Evolutionary conservation across 1,140 invertebrate species (phyloP).

Genomic region (Parapsyche elsis): DNA sequence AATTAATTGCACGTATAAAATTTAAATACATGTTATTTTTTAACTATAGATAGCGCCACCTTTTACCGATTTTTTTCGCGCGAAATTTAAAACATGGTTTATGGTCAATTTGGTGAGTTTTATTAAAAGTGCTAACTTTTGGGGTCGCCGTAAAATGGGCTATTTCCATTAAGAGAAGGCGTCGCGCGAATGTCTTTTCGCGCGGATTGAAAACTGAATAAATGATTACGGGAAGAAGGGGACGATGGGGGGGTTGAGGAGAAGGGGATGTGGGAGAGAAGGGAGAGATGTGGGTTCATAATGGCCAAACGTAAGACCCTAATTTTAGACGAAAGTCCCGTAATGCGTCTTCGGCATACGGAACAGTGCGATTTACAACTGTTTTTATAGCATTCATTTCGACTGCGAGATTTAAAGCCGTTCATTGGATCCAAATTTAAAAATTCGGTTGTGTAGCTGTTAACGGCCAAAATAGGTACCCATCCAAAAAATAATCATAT

Average conservation of each 20-base stretch:
- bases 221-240: slow-evolving; percentile 2
- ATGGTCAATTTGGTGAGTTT: slow-evolving; percentile 10
- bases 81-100: background rate
- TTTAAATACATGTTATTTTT: no score
- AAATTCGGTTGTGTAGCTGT: background rate
- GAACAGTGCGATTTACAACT: no score
- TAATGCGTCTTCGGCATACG: background rate
- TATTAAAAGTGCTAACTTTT: slow-evolving; percentile 1
- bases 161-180: background rate
- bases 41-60: no score
- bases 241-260: background rate
- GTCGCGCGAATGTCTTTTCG: background rate
- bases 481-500: background rate
- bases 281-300: background rate
- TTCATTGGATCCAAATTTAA: no score
- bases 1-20: no score
- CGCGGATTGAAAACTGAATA: slow-evolving; percentile 31
- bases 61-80: no score
- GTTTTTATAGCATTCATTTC: no score
- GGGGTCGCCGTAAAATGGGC: background rate
- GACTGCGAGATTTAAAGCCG: no score
- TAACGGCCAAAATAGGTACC: background rate
- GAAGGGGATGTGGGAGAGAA: no score
- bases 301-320: background rate
- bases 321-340: background rate